phyloP scores from a whole-genome alignment of 2,888 invertebrate species.

The Ecliptopera silaceata region DNA sequence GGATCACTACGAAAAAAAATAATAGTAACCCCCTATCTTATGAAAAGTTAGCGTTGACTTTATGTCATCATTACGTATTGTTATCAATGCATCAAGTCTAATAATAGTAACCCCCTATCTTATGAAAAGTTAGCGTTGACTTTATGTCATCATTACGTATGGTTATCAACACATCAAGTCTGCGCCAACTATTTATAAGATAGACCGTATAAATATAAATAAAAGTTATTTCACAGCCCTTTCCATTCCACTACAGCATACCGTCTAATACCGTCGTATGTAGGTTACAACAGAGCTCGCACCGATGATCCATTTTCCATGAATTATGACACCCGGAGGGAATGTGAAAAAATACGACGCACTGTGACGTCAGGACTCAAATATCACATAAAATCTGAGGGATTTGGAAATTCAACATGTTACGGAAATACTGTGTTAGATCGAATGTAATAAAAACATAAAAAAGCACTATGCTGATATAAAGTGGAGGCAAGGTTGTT shows the following conservation, averaged over 20 bases:
- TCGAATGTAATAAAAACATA: background rate
- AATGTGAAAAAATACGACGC: constrained; percentile 58
- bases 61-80: no score
- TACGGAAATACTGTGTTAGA: background rate
- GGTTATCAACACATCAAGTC: no score
- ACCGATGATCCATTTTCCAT: constrained; percentile 67
- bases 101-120: no score
- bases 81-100: no score
- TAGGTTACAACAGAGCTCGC: constrained; percentile 41
- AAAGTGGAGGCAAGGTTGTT: background rate
- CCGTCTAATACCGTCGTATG: constrained; percentile 45
- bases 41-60: no score
- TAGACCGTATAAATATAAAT: background rate
- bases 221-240: constrained; percentile 12
- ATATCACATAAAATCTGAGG: constrained; percentile 41
- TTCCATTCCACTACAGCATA: constrained; percentile 37
- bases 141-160: no score
- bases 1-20: no score
- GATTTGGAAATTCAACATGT: constrained; percentile 14
- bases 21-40: no score
- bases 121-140: no score
- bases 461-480: background rate
- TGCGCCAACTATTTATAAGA: no score
- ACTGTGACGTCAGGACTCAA: constrained; percentile 42
- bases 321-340: constrained; percentile 64